Percentiles rank a stretch among this genome's conserved stretches.
These are phyloP conservation scores for Drosophila ironensis DNA, from an alignment of 1,140 invertebrate genomes.

Conservation along the genomic window DNA sequence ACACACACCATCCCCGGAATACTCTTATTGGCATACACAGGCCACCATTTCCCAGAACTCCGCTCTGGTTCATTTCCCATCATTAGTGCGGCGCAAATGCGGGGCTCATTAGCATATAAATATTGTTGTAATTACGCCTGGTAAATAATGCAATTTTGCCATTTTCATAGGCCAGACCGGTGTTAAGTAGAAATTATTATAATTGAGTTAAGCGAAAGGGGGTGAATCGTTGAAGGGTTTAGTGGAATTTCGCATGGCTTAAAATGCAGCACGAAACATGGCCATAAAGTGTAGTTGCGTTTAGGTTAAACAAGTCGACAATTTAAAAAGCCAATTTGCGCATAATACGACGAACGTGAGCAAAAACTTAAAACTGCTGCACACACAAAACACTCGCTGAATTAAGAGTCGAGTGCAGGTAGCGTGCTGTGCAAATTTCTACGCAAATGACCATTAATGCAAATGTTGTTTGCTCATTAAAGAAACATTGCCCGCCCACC, in stretches of 20 bases:
- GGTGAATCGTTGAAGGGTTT: slow-evolving; percentile 16
- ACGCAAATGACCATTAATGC: slow-evolving; percentile 60
- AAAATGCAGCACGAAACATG: slow-evolving; percentile 74
- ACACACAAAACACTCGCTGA: slow-evolving; percentile 12
- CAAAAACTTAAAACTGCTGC: slow-evolving; percentile 65
- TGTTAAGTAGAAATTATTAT: slow-evolving; percentile 64
- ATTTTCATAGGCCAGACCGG: slow-evolving; percentile 41
- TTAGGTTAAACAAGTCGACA: slow-evolving; percentile 77
- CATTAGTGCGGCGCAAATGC: slow-evolving; percentile 24
- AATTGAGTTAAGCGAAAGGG: slow-evolving; percentile 53
- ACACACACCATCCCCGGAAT: slow-evolving; percentile 4
- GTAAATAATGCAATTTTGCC: slow-evolving; percentile 71
- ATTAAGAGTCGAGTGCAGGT: slow-evolving; percentile 9
- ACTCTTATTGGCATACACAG: not conserved
- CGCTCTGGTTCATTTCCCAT: slow-evolving; percentile 26
- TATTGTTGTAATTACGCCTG: slow-evolving; percentile 61
- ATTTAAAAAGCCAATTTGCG: slow-evolving; percentile 80
- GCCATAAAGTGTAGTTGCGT: slow-evolving; percentile 75
- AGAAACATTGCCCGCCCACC: slow-evolving; percentile 57
- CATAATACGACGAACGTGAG: slow-evolving; percentile 76
- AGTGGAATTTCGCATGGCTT: slow-evolving; percentile 67
- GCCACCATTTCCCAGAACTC: slow-evolving; percentile 7
- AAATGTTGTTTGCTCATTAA: slow-evolving; percentile 62
- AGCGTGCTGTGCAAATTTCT: slow-evolving; percentile 39
- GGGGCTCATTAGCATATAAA: slow-evolving; percentile 55